A percentile compares a stretch with the other conserved stretches of the same genome.
Conservation (phyloP, 2,888 invertebrate species). For the Ligdia adustata region DNA sequence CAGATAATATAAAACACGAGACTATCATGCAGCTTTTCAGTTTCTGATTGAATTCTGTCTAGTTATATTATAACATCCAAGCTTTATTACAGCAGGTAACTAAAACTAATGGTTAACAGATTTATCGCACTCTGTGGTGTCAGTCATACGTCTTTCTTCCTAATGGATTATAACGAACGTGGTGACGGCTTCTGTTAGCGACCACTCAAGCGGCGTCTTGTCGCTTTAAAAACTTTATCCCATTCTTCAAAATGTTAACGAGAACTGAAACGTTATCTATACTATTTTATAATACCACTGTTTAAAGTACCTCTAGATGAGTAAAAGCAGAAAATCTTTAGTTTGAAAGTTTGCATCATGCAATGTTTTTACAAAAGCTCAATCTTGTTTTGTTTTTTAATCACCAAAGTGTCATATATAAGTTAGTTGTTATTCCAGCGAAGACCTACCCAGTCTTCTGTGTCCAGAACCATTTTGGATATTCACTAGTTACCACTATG, state of each 20-base stretch:
- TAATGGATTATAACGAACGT: constrained; percentile 39
- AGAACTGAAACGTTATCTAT: constrained; percentile 20
- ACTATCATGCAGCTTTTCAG: too few species aligned
- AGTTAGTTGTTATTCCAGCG: constrained; percentile 26
- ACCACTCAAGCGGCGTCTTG: constrained; percentile 41
- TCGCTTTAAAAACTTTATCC: constrained; percentile 37
- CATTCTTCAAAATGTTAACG: constrained; percentile 34
- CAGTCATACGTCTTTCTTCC: constrained; percentile 39
- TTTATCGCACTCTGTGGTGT: constrained; percentile 40
- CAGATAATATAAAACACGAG: too few species aligned
- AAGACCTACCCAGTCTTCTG: constrained; percentile 80
- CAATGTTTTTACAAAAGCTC: too few species aligned
- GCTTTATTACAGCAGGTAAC: neutral
- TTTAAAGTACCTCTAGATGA: too few species aligned
- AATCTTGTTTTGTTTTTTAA: constrained; percentile 14
- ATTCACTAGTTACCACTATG: constrained; percentile 82
- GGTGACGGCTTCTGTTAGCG: constrained; percentile 57
- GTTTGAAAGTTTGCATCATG: too few species aligned
- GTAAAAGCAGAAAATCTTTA: too few species aligned
- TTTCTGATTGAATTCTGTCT: neutral
- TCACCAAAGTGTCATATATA: constrained; percentile 22
- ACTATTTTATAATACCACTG: neutral
- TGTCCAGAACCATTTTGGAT: constrained; percentile 80
- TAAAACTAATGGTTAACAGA: constrained; percentile 35
- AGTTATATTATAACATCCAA: too few species aligned